phyloP scores from a whole-genome alignment of 2,888 invertebrate species.

The Phorcus lineatus region DNA sequence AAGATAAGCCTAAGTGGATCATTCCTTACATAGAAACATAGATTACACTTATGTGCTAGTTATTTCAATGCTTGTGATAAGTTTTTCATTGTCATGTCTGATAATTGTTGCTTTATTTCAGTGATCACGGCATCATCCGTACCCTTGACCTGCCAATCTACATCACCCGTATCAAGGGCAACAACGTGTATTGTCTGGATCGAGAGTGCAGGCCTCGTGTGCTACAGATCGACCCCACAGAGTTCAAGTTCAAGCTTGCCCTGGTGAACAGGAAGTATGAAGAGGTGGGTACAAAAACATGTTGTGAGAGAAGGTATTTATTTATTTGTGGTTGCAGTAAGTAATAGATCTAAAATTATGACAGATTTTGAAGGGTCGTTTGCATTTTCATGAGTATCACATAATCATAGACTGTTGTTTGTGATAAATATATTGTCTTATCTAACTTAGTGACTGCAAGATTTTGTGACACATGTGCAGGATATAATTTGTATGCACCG shows the following conservation, averaged over 20 bases:
- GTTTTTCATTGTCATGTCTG: too few relatives aligned
- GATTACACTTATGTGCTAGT: too few relatives aligned
- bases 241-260: conserved; percentile 97
- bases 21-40: too few relatives aligned
- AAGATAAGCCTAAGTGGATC: too few relatives aligned
- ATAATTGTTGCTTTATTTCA: conserved; percentile 67
- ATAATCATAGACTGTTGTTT: not conserved
- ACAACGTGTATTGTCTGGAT: conserved; percentile 92
- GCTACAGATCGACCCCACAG: conserved; percentile 95
- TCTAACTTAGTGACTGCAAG: not conserved
- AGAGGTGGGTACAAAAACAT: conserved; percentile 61
- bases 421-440: not conserved
- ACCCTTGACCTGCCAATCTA: conserved; percentile 98
- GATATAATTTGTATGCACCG: too few relatives aligned
- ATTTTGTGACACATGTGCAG: not conserved
- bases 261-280: conserved; percentile 87
- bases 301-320: not conserved
- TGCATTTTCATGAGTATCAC: too few relatives aligned
- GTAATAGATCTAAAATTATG: too few relatives aligned
- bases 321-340: too few relatives aligned
- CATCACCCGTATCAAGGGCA: conserved; percentile 92
- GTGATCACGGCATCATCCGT: conserved; percentile 97
- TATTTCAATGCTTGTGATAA: too few relatives aligned
- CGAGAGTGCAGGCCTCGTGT: conserved; percentile 93
- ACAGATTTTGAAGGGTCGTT: not conserved